Base-by-base conservation (phyloP, 2,888 invertebrate genomes). In the Eupithecia abbreviata region DNA sequence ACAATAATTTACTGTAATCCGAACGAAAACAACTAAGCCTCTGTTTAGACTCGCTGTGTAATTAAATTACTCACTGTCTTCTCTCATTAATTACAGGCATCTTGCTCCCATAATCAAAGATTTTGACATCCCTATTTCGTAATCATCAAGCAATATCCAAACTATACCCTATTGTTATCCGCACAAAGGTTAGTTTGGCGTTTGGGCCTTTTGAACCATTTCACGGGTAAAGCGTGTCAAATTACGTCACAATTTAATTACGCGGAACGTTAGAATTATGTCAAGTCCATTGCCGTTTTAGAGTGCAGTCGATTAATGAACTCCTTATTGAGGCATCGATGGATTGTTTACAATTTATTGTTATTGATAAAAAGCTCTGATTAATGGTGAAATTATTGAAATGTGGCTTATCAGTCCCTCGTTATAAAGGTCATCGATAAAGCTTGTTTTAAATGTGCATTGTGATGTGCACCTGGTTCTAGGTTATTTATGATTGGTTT, bases 171-270 rank as follows among this genome's bases (percentile, higher is more conserved):
- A 80, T 73, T 0, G 0, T 7, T 0, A 65, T 71, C 10, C 0
- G 0, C 0, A 4, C 12, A 81, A 73, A 77, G 84, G 76, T 70
- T 42, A 80, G 71, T 82, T 79, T 72, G 2, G 12, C 30, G 58
- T n/a, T n/a, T 72, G 72, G 71, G 55, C 43, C n/a, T 41, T 55
- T 75, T 77, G 79, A 76, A 69, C 76, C 81, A 80, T 77, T 82
- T 83, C 77, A 80, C 75, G 82, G 82, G 83, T 83, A 84, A 82
- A 83, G 81, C 82, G 84, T 81, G 81, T 85, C 83, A 80, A 80
- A 83, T 85, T 85, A 84, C 84, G 80, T 83, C 81, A 82, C 81
- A 79, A 78, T 79, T 75, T 79, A 81, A 82, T 83, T 81, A 78
- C 76, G 67, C 74, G 69, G 76, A 74, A 74, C 74, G 80, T 77